Evolutionary conservation across 2,888 invertebrate species (phyloP).

Genomic region (Macaria notata): DNA sequence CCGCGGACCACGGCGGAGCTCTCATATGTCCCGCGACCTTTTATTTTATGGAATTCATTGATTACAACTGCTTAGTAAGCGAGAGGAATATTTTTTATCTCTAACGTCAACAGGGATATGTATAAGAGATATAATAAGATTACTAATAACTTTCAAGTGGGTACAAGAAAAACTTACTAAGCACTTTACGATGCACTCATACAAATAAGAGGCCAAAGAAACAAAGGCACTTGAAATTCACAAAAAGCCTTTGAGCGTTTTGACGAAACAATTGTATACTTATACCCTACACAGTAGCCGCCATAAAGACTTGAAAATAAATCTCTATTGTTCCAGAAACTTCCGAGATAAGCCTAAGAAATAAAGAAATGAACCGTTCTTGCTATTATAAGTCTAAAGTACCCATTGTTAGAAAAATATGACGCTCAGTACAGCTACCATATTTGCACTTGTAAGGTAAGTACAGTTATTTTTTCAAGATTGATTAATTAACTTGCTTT

Average conservation of each 20-base stretch:
- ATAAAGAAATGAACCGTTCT: slow-evolving; percentile 20
- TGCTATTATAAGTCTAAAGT: slow-evolving; percentile 1
- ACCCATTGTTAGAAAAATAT: slow-evolving; percentile 4
- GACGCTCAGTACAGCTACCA: background rate
- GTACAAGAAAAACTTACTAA: slow-evolving; percentile 7
- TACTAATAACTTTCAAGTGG: too few relatives aligned
- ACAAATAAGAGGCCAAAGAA: slow-evolving; percentile 6
- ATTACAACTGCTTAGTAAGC: background rate
- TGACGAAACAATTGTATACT: slow-evolving; percentile 26
- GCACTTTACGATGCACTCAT: slow-evolving; percentile 1
- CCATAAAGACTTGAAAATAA: slow-evolving; percentile 44
- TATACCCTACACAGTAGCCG: slow-evolving; percentile 43
- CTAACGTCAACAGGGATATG: too few relatives aligned
- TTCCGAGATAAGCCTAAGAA: slow-evolving; percentile 55
- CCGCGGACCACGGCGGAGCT: slow-evolving; percentile 39
- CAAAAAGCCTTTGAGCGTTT: slow-evolving; percentile 24
- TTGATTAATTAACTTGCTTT: too few relatives aligned
- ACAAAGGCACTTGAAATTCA: slow-evolving; percentile 26
- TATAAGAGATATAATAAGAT: too few relatives aligned
- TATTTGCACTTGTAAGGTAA: too few relatives aligned
- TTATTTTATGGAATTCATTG: slow-evolving; percentile 5
- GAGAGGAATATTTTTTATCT: too few relatives aligned
- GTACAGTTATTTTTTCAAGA: too few relatives aligned
- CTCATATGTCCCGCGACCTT: slow-evolving; percentile 34
- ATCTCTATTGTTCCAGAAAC: slow-evolving; percentile 50